phyloP scores from a whole-genome alignment of 2,888 invertebrate genomes.

The Neria commutata region DNA sequence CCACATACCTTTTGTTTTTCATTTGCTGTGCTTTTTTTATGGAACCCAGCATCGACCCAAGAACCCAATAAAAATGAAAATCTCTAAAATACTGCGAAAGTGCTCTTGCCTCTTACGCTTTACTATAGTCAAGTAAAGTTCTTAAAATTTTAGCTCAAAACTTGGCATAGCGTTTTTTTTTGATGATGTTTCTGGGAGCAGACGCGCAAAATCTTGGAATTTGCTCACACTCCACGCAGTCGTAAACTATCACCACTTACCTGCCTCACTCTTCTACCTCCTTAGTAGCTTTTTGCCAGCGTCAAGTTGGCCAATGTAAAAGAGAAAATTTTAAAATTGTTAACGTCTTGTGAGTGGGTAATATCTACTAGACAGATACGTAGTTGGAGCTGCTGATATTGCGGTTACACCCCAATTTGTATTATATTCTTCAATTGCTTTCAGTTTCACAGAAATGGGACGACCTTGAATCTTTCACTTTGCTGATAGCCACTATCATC shows the following conservation, averaged over 20 bases:
- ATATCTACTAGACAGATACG: neutral
- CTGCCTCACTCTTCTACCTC: neutral
- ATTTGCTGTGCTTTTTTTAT: neutral
- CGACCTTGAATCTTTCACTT: too few relatives aligned
- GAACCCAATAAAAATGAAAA: slow-evolving; percentile 49
- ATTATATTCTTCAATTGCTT: too few relatives aligned
- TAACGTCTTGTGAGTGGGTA: slow-evolving; percentile 15
- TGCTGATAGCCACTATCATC: too few relatives aligned
- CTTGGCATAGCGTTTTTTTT: slow-evolving; percentile 32
- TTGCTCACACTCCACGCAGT: too few relatives aligned
- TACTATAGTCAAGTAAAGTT: too few relatives aligned
- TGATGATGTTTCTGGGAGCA: slow-evolving; percentile 4
- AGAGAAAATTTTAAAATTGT: slow-evolving; percentile 36
- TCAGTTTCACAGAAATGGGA: too few relatives aligned
- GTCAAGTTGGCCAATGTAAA: slow-evolving; percentile 22
- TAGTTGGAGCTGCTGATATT: too few relatives aligned
- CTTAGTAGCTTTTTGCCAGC: neutral
- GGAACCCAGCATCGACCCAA: neutral
- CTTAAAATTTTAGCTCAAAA: slow-evolving; percentile 23
- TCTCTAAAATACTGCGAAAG: slow-evolving; percentile 46
- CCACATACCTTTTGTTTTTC: neutral
- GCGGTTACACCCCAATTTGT: too few relatives aligned
- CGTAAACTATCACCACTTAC: neutral
- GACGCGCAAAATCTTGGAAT: too few relatives aligned
- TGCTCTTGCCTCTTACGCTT: slow-evolving; percentile 44